Base-by-base conservation (phyloP, 2,113 vertebrate genomes). In the Silurus asotus region DNA sequence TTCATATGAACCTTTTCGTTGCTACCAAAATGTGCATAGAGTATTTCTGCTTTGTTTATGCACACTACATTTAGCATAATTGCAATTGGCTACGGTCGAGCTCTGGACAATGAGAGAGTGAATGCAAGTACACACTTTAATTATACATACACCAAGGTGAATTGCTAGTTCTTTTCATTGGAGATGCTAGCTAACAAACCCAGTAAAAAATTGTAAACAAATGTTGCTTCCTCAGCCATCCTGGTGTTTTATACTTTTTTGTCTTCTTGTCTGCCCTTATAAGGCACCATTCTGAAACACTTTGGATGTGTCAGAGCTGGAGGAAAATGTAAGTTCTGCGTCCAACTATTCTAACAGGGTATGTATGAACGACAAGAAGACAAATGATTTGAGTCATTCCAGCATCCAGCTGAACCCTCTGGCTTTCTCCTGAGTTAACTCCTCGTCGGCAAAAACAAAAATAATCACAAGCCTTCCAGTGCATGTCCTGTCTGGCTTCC, bases 351-450 rank as follows among this genome's bases (percentile, higher is more conserved):
- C 79, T 84, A 86, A 80, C 75, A 82, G 64, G n/a, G 51, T 75
- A 74, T 51, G 75, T 56, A 19, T 79, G 19, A 84, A 72, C 13
- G 25, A 77, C 84, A 59, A 64, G 61, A 86, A 84, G 87, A 82
- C 53, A 80, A 88, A 86, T 53, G 59, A 88, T 83, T 88, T 65
- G 64, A 81, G 23, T 80, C 78, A 49, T 80, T 87, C 48, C 64
- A 62, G 69, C 58, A 82, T 65, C 80, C 86, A 88, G 65, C 55
- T 87, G 67, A 88, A 85, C 72, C 75, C 64, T 65, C 74, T 84
- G 59, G 67, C 61, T 49, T 88, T 90, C 69, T 85, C 75, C 61
- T 58, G n/a, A 72, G 81, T 79, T 89, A 74, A 87, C 86, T 79
- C 75, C 82, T 87, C 45, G 67, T 82, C 55, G 64, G 61, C 23